Evolutionary conservation across 2,888 invertebrate species (phyloP), one percentile per base, ranked within the genome.

Genomic region (Polylopha cassiicola): DNA sequence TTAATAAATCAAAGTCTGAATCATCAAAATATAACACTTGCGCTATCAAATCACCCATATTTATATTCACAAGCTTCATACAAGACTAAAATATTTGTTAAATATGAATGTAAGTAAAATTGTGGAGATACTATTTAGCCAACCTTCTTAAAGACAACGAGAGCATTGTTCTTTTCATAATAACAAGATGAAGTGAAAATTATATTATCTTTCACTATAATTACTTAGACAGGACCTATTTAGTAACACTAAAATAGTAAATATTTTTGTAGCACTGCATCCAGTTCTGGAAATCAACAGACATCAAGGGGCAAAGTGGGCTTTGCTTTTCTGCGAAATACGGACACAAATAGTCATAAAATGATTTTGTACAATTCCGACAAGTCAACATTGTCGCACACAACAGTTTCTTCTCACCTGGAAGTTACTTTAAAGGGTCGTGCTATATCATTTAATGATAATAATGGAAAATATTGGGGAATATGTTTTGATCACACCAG

Each of bases 281-380:
- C 26, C 50, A 82, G 82, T 79, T 47, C 47, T 18, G 63, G 73
- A 37, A 67, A 72, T 55, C 51, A 56, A 6, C 80, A 81, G 45
- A 51, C 58, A 20, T 43, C 59, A 33, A 76, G 61, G 66, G 81
- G 80, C 29, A 80, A 71, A 53, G 44, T 82, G 27, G 84, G 82
- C 6, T 73, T 84, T 61, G 82, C 80, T n/a, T 58, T 85, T 33
- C 39, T 82, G 33, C 78, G 73, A 57, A 53, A 63, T 13, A 41
- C 60, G 2, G 74, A 69, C 53, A 59, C 59, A 47, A 61, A 55
- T 39, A 45, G 41, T 37, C 58, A 71, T 46, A 71, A 69, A 45
- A 65, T 81, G 32, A 51, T 84, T 14, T 57, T 85, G 2, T 85
- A 84, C 67, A 73, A 79, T 48, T 65, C 73, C 3, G 73, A 68